Evolutionary conservation across 2,888 invertebrate species (phyloP), one percentile per base, ranked within the genome.

Genomic region (Meta bourneti): DNA sequence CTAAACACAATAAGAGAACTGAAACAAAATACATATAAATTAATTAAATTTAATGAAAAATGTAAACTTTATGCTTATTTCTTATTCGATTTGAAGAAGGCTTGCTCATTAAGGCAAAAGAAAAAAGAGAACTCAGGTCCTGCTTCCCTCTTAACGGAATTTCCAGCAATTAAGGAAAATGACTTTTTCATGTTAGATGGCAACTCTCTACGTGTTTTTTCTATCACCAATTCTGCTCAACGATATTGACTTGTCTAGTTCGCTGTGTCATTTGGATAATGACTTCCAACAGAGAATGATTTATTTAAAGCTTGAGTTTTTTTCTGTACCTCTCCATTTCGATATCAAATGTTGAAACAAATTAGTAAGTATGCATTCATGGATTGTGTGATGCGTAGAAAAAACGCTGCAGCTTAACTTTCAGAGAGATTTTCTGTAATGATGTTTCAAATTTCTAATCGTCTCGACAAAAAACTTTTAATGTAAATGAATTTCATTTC

Each of bases 161-260:
- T 52, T 20, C 8, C 19, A 2, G 81, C 70, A 81, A 81, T 81
- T 81, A 81, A 69, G 70, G 81, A 54, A 81, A 81, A 81, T 81
- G 81, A 61, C 81, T 81, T 81, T 81, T 81, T 81, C 81, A 81
- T 81, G 81, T 81, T 49, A 69, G 48, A 70, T 9, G 7, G 70
- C 49, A 81, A 70, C 20, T n/a, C n/a, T n/a, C n/a, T 19, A 9
- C 19, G 13, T n/a, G 61, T 51, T 81, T 81, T 81, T 70, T 81
- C n/a, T 70, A n/a, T 81, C 81, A 20, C 48, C 34, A 5, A 49
- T 81, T 81, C 69, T 51, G 69, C 81, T 70, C 69, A 71, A 19
- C 70, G 48, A n/a, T 81, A 81, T 81, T 81, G 81, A 81, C 81
- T 81, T 70, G 81, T 81, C 81, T 81, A 49, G 81, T 71, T 70